These are phyloP conservation scores for Procambarus clarkii DNA, from an alignment of 1,140 invertebrate genomes.

Conservation along the genomic window DNA sequence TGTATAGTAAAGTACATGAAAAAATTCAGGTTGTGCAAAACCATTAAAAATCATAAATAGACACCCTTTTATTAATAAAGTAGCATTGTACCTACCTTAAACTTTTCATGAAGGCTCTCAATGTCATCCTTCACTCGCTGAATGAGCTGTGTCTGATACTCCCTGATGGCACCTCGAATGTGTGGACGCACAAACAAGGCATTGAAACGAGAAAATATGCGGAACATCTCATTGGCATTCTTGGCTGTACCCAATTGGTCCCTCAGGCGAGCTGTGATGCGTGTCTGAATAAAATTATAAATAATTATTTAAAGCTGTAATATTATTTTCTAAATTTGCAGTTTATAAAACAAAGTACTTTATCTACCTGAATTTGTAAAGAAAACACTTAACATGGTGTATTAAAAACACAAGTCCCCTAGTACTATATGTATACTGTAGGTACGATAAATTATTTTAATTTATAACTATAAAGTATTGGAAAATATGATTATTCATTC, in stretches of 20 bases:
- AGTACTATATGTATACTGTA: too few relatives aligned
- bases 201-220: slow-evolving; percentile 91
- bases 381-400: too few relatives aligned
- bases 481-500: too few relatives aligned
- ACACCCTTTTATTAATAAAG: not conserved
- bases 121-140: slow-evolving; percentile 99
- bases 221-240: slow-evolving; percentile 99
- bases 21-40: not conserved
- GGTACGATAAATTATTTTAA: too few relatives aligned
- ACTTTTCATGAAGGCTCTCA: slow-evolving; percentile 97
- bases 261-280: slow-evolving; percentile 96
- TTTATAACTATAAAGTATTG: too few relatives aligned
- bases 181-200: slow-evolving; percentile 98
- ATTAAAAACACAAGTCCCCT: too few relatives aligned
- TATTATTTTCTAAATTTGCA: too few relatives aligned
- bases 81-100: slow-evolving; percentile 84
- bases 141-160: slow-evolving; percentile 99
- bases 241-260: slow-evolving; percentile 98
- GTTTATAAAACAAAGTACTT: too few relatives aligned
- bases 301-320: too few relatives aligned
- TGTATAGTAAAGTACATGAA: not conserved
- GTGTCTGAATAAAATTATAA: slow-evolving; percentile 80
- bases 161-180: slow-evolving; percentile 97
- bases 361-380: too few relatives aligned
- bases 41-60: not conserved